A percentile compares a stretch with the other conserved stretches of the same genome.
phyloP scores from a whole-genome alignment of 2,888 invertebrate species.

The Caenorhabditis sp. region DNA sequence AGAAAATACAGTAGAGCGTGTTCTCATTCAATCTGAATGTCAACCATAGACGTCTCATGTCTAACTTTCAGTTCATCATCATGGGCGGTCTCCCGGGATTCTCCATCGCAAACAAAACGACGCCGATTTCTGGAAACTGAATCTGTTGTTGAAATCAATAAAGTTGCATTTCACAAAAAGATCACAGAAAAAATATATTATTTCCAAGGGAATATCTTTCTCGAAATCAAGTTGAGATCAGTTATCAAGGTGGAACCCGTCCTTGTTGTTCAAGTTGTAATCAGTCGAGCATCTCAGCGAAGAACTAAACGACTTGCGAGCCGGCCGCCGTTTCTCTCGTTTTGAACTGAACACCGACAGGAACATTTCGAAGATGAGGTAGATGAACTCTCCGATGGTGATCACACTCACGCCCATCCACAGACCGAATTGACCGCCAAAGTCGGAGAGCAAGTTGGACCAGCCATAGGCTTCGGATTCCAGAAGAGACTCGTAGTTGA shows the following conservation, averaged over 20 bases:
- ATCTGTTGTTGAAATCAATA: too few relatives aligned
- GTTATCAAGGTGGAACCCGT: slow-evolving; percentile 58
- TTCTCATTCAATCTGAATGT: too few relatives aligned
- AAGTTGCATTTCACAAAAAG: not conserved
- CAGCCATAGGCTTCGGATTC: slow-evolving; percentile 81
- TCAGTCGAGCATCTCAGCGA: slow-evolving; percentile 59
- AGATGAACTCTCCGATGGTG: slow-evolving; percentile 73
- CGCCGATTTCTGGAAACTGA: not conserved
- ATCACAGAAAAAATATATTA: slow-evolving; percentile 31
- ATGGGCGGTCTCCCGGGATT: slow-evolving; percentile 30
- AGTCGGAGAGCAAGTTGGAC: slow-evolving; percentile 80
- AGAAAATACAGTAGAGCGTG: too few relatives aligned
- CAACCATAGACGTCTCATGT: too few relatives aligned
- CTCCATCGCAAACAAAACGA: not conserved
- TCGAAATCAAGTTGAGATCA: too few relatives aligned
- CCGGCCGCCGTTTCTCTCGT: slow-evolving; percentile 52
- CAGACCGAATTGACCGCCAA: slow-evolving; percentile 80
- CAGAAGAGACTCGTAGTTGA: slow-evolving; percentile 79
- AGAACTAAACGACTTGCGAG: slow-evolving; percentile 58
- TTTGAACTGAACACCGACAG: slow-evolving; percentile 47
- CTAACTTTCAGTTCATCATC: too few relatives aligned
- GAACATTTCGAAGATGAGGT: slow-evolving; percentile 55
- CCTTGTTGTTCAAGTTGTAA: slow-evolving; percentile 62
- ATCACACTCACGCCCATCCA: slow-evolving; percentile 80
- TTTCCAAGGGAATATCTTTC: too few relatives aligned